Evolutionary conservation across 92 coral and sea anemone genomes (phyloP).

Genomic region (Phenganax stokvisi): DNA sequence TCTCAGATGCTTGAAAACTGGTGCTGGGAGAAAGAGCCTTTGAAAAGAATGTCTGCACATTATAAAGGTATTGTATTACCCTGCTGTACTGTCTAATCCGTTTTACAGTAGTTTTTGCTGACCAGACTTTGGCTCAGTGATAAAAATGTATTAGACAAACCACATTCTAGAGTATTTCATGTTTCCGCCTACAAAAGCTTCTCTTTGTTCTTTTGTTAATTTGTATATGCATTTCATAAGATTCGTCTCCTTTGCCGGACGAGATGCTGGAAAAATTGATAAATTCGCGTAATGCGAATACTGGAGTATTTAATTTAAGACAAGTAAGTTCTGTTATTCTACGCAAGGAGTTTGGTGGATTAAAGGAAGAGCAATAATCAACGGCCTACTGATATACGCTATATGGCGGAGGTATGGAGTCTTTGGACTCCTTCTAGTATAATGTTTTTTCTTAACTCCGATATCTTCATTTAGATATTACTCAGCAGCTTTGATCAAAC

Average conservation of each 20-base stretch:
- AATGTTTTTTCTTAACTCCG: too few species aligned
- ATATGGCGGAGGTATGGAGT: background rate
- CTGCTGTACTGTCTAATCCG: too few species aligned
- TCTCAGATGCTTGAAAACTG: conserved; percentile 99
- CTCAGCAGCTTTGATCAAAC: conserved; percentile 90
- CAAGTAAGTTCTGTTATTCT: conserved; percentile 51
- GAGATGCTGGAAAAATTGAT: conserved; percentile 84
- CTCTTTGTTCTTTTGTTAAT: background rate
- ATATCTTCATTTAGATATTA: conserved; percentile 51
- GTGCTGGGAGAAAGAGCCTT: conserved; percentile 95
- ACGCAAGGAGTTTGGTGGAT: too few species aligned
- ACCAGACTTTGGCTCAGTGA: background rate
- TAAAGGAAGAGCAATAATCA: background rate
- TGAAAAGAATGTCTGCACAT: conserved; percentile 82
- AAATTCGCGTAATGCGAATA: conserved; percentile 86
- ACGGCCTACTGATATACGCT: background rate
- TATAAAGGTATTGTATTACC: conserved; percentile 55
- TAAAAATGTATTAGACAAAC: background rate
- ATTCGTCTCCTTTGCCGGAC: conserved; percentile 81
- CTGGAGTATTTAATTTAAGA: conserved; percentile 88
- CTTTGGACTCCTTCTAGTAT: background rate
- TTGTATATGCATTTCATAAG: conserved; percentile 34
- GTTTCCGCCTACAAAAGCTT: background rate
- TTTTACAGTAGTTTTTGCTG: too few species aligned
- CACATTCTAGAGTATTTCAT: background rate